Percentiles rank a stretch among this genome's conserved stretches.
Evolutionary conservation across 2,888 invertebrate genomes (phyloP).

Genomic region (Oscheius sp.): DNA sequence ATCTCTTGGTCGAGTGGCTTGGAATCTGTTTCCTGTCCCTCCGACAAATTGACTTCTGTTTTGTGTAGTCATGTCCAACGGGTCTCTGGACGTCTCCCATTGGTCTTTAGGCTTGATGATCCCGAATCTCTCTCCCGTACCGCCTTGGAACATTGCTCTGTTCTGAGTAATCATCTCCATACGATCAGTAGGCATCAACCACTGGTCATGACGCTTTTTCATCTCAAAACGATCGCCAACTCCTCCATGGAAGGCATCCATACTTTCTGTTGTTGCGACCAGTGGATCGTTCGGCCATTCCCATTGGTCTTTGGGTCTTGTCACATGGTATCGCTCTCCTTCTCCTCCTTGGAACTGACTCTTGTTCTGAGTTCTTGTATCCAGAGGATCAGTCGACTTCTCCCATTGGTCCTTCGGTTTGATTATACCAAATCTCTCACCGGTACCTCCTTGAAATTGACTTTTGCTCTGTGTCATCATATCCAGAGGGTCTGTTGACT

Average conservation of each 20-base stretch:
- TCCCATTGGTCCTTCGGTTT: slow-evolving; percentile 2
- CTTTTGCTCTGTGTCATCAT: background rate
- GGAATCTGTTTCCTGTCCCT: slow-evolving; percentile 19
- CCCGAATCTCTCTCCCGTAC: background rate
- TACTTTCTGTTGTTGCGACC: background rate
- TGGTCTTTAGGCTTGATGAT: slow-evolving; percentile 10
- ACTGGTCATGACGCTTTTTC: background rate
- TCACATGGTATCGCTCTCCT: background rate
- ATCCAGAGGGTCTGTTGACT: background rate
- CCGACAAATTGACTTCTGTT: slow-evolving; percentile 9
- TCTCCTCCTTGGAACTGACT: slow-evolving; percentile 6
- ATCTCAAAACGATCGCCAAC: slow-evolving; percentile 8
- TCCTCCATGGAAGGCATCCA: background rate
- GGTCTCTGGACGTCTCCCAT: background rate
- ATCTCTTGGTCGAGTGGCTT: slow-evolving; percentile 7
- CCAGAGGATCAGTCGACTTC: background rate
- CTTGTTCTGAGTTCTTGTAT: background rate
- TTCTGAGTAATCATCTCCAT: background rate
- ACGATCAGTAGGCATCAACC: background rate
- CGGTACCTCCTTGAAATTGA: background rate
- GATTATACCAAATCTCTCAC: background rate
- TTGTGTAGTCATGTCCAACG: slow-evolving; percentile 1
- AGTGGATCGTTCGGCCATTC: background rate
- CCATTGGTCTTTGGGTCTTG: slow-evolving; percentile 2
- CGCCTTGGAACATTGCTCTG: slow-evolving; percentile 17